Evolutionary conservation across 2,888 invertebrate species (phyloP).

Genomic region (Diarsia brunnea): DNA sequence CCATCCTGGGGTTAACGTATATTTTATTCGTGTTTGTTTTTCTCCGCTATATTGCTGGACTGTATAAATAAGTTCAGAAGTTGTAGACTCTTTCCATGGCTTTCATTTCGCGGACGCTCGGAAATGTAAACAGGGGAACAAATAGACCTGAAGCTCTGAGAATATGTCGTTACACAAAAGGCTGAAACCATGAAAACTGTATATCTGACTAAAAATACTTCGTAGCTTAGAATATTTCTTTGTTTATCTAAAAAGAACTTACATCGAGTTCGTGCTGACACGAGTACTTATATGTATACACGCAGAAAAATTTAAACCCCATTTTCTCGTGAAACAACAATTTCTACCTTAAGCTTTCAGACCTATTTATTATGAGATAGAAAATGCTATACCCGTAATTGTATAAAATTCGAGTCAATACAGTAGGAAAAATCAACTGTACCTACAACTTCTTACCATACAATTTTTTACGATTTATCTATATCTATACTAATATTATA

Average conservation of each 20-base stretch:
- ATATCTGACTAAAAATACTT: slow-evolving; percentile 9
- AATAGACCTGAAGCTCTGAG: slow-evolving; percentile 25
- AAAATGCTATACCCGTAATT: too few relatives aligned
- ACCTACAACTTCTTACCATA: too few relatives aligned
- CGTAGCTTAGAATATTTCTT: not conserved
- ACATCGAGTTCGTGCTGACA: not conserved
- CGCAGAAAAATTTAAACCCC: too few relatives aligned
- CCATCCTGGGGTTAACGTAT: slow-evolving; percentile 45
- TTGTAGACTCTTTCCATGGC: slow-evolving; percentile 40
- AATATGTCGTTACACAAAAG: slow-evolving; percentile 39
- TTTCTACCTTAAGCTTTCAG: too few relatives aligned
- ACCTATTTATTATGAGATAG: too few relatives aligned
- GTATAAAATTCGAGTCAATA: too few relatives aligned
- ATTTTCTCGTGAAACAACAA: too few relatives aligned
- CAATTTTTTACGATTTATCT: too few relatives aligned
- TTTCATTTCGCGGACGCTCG: slow-evolving; percentile 52
- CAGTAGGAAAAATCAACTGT: too few relatives aligned
- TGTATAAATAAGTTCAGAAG: slow-evolving; percentile 41
- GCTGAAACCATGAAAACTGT: not conserved
- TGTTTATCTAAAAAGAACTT: not conserved
- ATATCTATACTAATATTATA: too few relatives aligned
- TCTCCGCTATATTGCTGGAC: slow-evolving; percentile 36
- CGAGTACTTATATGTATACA: too few relatives aligned
- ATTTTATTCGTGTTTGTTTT: slow-evolving; percentile 58
- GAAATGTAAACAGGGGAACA: slow-evolving; percentile 25